Evolutionary conservation across 2,797 vertebrate genomes (phyloP).

Genomic region (Hafferia zeledoni): DNA sequence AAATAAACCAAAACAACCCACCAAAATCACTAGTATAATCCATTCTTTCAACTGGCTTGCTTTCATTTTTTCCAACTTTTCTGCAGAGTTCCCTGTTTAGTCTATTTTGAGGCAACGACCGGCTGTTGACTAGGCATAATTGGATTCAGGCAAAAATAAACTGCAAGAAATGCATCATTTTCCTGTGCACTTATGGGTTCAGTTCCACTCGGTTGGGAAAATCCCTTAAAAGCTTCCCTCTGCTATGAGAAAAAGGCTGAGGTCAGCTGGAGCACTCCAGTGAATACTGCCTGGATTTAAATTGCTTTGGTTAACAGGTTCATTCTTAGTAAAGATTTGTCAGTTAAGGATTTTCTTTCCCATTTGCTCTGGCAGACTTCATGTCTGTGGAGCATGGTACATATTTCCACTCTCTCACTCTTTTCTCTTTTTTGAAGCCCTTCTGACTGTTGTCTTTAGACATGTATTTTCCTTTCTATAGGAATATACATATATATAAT

Average conservation of each 20-base stretch:
- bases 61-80: not conserved
- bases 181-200: not conserved
- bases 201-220: not conserved
- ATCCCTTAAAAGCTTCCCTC: not conserved
- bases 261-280: not conserved
- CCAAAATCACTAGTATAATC: not conserved
- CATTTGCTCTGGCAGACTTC: not conserved
- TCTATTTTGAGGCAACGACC: not conserved
- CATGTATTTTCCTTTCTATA: not conserved
- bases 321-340: not conserved
- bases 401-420: not conserved
- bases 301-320: constrained; percentile 13
- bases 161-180: not conserved
- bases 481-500: not conserved
- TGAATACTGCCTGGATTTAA: not conserved
- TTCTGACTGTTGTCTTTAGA: not conserved
- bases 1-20: not conserved
- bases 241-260: not conserved
- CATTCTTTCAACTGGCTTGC: not conserved
- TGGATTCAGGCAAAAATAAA: not conserved
- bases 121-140: not conserved
- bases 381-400: not conserved
- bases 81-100: not conserved
- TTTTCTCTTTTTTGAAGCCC: not conserved
- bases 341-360: not conserved